Conservation (phyloP, 2,113 vertebrate species). For the Otis tarda region DNA sequence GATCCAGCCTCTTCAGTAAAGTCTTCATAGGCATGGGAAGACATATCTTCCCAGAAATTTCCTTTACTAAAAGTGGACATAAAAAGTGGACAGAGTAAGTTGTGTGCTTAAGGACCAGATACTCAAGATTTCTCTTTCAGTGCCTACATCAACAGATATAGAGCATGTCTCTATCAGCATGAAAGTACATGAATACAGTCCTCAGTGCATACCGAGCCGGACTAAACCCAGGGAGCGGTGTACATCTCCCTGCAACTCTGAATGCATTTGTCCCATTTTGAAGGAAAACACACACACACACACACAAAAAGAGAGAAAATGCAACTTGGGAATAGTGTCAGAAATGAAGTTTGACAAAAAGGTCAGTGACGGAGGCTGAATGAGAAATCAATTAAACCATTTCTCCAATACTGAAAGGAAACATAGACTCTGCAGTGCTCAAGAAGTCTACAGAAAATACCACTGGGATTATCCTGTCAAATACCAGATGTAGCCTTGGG, state of each 20-base stretch:
- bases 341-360: not conserved
- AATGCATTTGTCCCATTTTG: not conserved
- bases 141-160: not conserved
- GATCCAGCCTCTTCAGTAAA: not conserved
- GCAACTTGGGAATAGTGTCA: not conserved
- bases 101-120: not conserved
- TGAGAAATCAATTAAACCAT: constrained; percentile 27
- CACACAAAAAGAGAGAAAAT: not conserved
- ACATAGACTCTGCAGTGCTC: not conserved
- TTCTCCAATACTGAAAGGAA: constrained; percentile 3
- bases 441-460: constrained; percentile 5
- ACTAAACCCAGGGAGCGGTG: not conserved
- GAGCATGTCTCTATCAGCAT: not conserved
- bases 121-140: not conserved
- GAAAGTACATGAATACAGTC: not conserved
- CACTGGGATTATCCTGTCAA: constrained; percentile 41
- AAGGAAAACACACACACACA: not conserved
- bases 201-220: not conserved
- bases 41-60: not conserved
- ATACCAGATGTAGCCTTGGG: constrained; percentile 38
- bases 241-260: not conserved
- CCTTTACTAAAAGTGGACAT: not conserved
- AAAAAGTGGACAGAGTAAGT: not conserved
- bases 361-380: constrained; percentile 3
- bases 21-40: not conserved